Evolutionary conservation across 2,113 vertebrate species (phyloP).

Genomic region (Amblyopsis rosae): DNA sequence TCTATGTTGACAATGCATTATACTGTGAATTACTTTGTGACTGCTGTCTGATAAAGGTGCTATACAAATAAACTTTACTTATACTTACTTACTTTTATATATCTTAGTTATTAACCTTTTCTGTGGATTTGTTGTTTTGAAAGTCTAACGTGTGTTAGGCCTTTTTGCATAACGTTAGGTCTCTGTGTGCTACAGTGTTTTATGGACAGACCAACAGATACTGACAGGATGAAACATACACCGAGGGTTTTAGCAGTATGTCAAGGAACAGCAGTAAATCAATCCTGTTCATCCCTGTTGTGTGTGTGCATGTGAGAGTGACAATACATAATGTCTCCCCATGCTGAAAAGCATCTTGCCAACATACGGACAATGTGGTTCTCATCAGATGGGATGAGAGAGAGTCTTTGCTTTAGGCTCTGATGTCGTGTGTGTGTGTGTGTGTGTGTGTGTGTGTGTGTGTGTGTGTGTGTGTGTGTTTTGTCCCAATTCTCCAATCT

Average conservation of each 20-base stretch:
- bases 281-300: not conserved
- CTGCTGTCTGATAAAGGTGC: too few species aligned
- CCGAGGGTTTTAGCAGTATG: slow-evolving; percentile 39
- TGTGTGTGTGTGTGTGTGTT: not conserved
- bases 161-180: not conserved
- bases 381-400: slow-evolving; percentile 12
- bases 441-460: not conserved
- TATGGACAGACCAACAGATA: slow-evolving; percentile 53
- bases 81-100: too few species aligned
- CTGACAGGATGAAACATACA: slow-evolving; percentile 50
- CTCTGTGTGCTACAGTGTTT: slow-evolving; percentile 34
- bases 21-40: too few species aligned
- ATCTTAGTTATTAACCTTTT: too few species aligned
- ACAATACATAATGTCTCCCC: slow-evolving; percentile 30
- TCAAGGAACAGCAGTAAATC: slow-evolving; percentile 43
- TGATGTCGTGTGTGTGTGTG: slow-evolving; percentile 2
- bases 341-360: slow-evolving; percentile 16
- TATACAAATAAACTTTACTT: too few species aligned
- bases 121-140: too few species aligned
- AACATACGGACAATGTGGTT: slow-evolving; percentile 39
- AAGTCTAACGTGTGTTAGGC: too few species aligned
- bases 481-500: not conserved
- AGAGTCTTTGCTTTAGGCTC: slow-evolving; percentile 12
- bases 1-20: too few species aligned
- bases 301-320: not conserved